Conservation (phyloP, 2,797 vertebrate species). For the Clarias pachynema region DNA sequence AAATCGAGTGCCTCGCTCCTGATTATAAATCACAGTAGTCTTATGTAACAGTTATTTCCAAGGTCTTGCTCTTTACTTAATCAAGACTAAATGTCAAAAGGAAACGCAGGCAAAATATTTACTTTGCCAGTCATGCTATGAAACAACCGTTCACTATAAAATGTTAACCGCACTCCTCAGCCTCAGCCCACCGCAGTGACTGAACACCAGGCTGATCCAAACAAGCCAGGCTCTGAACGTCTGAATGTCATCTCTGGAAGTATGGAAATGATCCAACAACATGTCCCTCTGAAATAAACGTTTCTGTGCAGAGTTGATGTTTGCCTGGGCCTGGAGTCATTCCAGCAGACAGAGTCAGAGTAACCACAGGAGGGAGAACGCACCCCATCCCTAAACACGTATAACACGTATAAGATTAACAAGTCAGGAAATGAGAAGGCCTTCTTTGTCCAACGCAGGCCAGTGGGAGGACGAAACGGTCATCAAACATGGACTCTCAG, state of each 20-base stretch:
- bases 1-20: neutral
- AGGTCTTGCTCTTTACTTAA: neutral
- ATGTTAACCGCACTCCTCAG: neutral
- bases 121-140: neutral
- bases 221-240: constrained; percentile 24
- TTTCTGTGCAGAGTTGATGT: constrained; percentile 17
- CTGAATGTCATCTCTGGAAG: constrained; percentile 22
- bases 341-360: constrained; percentile 6
- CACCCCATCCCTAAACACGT: constrained; percentile 18
- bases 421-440: constrained; percentile 47
- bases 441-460: constrained; percentile 44
- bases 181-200: neutral
- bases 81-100: neutral
- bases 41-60: neutral
- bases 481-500: constrained; percentile 40
- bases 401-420: constrained; percentile 35
- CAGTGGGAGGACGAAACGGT: constrained; percentile 29
- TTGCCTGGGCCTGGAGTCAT: constrained; percentile 2
- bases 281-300: constrained; percentile 35
- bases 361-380: constrained; percentile 32
- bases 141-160: neutral
- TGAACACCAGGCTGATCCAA: constrained; percentile 21
- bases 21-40: neutral
- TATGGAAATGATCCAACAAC: constrained; percentile 41
- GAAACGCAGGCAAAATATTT: constrained; percentile 2